Conservation (phyloP, 2,888 invertebrate species). For the Cryptocephalus moraei region DNA sequence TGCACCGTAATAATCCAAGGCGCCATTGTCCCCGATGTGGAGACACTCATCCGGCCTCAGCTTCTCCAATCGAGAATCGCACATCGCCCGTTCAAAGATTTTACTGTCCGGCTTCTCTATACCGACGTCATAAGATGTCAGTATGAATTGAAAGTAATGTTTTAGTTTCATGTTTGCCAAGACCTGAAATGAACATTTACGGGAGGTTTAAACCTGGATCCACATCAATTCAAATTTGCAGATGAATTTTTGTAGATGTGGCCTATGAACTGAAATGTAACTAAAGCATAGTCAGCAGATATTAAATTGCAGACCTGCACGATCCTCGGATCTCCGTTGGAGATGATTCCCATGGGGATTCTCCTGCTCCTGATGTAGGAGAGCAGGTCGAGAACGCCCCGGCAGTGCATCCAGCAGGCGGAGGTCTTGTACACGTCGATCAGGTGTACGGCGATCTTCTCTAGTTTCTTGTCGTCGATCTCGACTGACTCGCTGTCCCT, state of each 20-base stretch:
- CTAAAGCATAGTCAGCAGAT: too few relatives aligned
- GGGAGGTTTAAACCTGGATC: too few relatives aligned
- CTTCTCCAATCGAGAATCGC: constrained; percentile 35
- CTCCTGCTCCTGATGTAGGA: constrained; percentile 43
- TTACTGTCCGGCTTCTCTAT: constrained; percentile 62
- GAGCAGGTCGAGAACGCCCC: constrained; percentile 57
- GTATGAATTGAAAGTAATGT: constrained; percentile 65
- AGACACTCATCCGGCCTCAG: constrained; percentile 54
- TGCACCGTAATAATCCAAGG: constrained; percentile 72
- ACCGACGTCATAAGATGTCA: constrained; percentile 67
- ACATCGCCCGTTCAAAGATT: constrained; percentile 60
- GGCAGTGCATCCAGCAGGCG: constrained; percentile 62
- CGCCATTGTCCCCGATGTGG: constrained; percentile 73
- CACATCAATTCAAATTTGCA: too few relatives aligned
- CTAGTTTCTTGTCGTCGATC: constrained; percentile 36
- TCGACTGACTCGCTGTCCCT: constrained; percentile 40
- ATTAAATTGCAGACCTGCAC: too few relatives aligned
- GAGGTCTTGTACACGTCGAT: constrained; percentile 61
- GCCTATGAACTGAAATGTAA: too few relatives aligned
- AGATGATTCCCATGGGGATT: constrained; percentile 62
- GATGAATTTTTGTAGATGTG: too few relatives aligned
- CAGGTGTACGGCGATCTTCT: constrained; percentile 47
- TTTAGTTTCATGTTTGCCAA: constrained; percentile 55
- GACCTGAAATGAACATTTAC: constrained; percentile 46
- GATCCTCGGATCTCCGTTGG: constrained; percentile 76